Evolutionary conservation across 2,797 vertebrate species (phyloP).

Genomic region (Lepilemur ruficaudatus): DNA sequence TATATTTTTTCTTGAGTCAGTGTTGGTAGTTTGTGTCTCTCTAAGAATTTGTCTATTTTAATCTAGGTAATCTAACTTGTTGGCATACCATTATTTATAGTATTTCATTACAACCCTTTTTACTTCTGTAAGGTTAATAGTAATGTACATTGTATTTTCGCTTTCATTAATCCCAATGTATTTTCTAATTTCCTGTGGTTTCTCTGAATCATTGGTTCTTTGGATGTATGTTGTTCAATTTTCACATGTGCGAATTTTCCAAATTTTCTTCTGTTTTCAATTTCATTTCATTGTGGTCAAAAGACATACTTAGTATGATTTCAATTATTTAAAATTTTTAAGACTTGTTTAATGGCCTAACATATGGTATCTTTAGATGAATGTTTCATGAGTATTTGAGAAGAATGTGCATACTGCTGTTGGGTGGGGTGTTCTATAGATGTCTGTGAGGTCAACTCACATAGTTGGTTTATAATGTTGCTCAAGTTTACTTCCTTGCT

Average conservation of each 20-base stretch:
- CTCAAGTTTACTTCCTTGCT: neutral
- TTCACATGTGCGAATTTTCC: slow-evolving; percentile 28
- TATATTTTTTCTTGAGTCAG: neutral
- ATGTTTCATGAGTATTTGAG: neutral
- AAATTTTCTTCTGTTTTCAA: slow-evolving; percentile 17
- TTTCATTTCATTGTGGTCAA: slow-evolving; percentile 2
- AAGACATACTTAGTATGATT: neutral
- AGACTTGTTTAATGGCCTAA: neutral
- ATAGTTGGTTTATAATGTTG: neutral
- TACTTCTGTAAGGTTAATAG: neutral
- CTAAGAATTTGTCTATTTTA: neutral
- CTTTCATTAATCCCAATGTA: slow-evolving; percentile 4
- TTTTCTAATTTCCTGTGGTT: slow-evolving; percentile 48
- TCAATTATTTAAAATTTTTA: slow-evolving; percentile 23
- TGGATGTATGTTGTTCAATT: neutral
- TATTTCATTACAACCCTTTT: neutral
- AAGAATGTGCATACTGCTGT: neutral
- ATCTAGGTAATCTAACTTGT: neutral
- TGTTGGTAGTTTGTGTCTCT: neutral
- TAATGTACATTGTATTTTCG: neutral
- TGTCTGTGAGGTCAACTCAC: neutral
- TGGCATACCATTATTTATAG: neutral
- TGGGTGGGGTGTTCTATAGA: neutral
- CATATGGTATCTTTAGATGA: slow-evolving; percentile 11
- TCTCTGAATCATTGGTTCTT: neutral